Evolutionary conservation across 2,113 vertebrate species (phyloP).

Genomic region (Atlantisia rogersi): DNA sequence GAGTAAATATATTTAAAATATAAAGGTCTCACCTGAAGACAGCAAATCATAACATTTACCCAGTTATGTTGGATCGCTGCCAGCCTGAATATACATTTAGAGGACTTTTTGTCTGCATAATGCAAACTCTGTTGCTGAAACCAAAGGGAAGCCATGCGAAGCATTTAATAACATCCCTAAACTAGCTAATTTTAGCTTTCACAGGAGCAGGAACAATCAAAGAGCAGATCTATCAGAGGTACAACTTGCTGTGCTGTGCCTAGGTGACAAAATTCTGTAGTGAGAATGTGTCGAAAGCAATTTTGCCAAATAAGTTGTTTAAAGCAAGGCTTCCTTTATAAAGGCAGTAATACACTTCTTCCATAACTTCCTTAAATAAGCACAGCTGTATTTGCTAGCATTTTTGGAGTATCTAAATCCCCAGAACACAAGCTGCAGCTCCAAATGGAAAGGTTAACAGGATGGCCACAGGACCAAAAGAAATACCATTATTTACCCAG

Average conservation of each 20-base stretch:
- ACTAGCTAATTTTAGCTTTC: background rate
- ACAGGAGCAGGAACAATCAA: background rate
- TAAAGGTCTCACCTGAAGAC: background rate
- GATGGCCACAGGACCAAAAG: background rate
- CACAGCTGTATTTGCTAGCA: background rate
- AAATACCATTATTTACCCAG: background rate
- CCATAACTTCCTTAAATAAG: background rate
- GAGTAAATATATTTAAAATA: background rate
- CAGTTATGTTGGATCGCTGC: background rate
- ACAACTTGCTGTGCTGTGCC: background rate
- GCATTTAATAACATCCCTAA: background rate
- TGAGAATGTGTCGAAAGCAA: background rate
- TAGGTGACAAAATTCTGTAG: background rate
- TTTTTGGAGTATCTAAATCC: background rate
- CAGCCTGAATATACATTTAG: background rate
- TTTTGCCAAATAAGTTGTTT: background rate
- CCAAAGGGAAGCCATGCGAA: background rate
- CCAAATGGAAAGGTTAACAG: background rate
- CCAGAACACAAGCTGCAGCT: background rate
- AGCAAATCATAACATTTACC: background rate
- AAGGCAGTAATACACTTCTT: background rate
- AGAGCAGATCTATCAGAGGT: background rate
- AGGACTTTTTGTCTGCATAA: background rate
- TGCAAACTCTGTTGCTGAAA: background rate
- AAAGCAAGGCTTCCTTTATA: background rate